A percentile compares a stretch with the other conserved stretches of the same genome.
phyloP scores from a whole-genome alignment of 2,113 vertebrate species.

The Fregata magnificens region DNA sequence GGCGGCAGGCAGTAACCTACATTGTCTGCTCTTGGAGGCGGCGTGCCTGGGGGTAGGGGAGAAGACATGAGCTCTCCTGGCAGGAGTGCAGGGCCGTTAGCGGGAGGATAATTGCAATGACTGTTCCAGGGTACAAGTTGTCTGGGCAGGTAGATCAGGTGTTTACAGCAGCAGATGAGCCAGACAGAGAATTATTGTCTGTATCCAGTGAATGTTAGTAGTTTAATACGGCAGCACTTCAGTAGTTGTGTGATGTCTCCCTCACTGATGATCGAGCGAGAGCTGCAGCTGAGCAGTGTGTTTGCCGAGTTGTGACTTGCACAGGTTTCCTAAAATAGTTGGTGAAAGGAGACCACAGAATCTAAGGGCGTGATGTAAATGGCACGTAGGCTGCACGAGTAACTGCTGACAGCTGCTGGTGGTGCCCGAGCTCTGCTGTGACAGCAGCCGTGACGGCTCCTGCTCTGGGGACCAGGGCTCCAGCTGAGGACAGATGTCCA shows the following conservation, averaged over 20 bases:
- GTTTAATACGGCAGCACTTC: neutral
- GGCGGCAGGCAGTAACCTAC: neutral
- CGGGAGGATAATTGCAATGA: neutral
- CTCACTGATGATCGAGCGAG: accelerated
- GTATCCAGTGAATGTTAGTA: accelerated
- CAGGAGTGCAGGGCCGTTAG: neutral
- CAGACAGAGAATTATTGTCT: neutral
- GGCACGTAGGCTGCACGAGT: neutral
- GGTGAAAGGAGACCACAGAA: neutral
- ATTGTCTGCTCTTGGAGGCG: neutral
- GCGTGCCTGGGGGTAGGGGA: neutral
- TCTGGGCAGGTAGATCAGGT: neutral
- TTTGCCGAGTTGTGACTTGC: neutral
- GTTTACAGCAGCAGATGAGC: neutral
- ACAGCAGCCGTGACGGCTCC: neutral
- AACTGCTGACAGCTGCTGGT: neutral
- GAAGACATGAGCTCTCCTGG: neutral
- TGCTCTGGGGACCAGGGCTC: neutral
- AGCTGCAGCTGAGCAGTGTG: neutral
- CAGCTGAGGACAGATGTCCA: neutral
- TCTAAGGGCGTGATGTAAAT: accelerated
- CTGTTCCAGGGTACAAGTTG: neutral
- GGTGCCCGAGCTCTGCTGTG: neutral
- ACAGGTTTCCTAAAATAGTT: neutral
- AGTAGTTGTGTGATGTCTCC: neutral